Percentiles rank a stretch among this genome's conserved stretches.
Evolutionary conservation across 1,140 invertebrate species (phyloP).

Genomic region (Samia ricini): DNA sequence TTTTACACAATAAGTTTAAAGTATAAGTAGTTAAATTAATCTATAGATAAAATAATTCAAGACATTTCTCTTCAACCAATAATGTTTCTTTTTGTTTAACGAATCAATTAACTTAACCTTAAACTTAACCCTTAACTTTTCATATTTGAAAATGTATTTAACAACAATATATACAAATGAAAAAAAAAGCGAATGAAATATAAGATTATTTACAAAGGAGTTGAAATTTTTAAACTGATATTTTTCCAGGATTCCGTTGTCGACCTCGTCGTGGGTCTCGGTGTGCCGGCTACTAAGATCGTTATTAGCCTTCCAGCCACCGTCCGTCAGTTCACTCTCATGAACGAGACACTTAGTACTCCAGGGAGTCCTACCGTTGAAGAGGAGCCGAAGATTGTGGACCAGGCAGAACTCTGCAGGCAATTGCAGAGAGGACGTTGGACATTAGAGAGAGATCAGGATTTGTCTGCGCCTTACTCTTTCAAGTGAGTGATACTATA

Average conservation of each 20-base stretch:
- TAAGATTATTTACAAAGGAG: background rate
- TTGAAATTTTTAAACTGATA: background rate
- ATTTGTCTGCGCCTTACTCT: constrained; percentile 87
- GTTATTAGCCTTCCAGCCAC: constrained; percentile 84
- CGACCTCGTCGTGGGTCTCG: constrained; percentile 85
- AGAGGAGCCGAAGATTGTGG: constrained; percentile 77
- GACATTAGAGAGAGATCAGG: constrained; percentile 88
- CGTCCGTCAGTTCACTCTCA: constrained; percentile 82
- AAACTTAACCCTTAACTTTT: too few species aligned
- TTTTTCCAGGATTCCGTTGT: constrained; percentile 84
- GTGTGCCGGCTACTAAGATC: constrained; percentile 83
- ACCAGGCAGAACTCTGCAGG: constrained; percentile 82
- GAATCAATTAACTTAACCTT: too few species aligned
- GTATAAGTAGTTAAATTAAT: too few species aligned
- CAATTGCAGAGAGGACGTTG: constrained; percentile 81
- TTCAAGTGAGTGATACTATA: constrained; percentile 77
- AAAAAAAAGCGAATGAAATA: too few species aligned
- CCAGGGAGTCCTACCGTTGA: constrained; percentile 82
- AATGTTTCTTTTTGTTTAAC: too few species aligned
- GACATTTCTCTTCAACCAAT: too few species aligned
- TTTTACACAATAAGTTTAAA: too few species aligned
- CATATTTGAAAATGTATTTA: too few species aligned
- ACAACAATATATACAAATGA: too few species aligned
- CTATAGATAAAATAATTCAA: too few species aligned
- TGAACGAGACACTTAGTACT: constrained; percentile 81